These are phyloP conservation scores for Montipora efflorescens DNA, from an alignment of 64 coral and sea anemone species.

Conservation along the genomic window DNA sequence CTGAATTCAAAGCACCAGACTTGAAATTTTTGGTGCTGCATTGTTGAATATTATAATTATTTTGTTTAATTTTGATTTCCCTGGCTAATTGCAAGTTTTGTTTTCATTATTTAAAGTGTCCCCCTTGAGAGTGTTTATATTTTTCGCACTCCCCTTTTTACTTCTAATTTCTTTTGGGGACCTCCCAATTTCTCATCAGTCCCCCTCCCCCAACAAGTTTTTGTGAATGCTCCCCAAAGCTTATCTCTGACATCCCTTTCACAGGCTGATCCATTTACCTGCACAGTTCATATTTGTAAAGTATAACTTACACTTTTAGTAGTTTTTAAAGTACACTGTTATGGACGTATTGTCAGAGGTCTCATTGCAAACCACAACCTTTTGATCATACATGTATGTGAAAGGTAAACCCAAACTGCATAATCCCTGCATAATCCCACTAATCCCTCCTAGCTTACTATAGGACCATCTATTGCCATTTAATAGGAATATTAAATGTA, in stretches of 20 bases:
- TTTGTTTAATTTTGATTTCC: too few species aligned
- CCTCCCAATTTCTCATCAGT: too few species aligned
- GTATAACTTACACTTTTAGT: background rate
- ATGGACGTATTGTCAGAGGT: background rate
- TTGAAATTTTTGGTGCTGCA: too few species aligned
- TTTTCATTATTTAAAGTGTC: too few species aligned
- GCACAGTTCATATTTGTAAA: background rate
- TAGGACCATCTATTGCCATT: background rate
- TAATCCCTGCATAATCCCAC: background rate
- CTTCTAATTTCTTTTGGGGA: too few species aligned
- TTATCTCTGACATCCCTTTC: background rate
- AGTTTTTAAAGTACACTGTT: background rate
- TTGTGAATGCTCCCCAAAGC: too few species aligned
- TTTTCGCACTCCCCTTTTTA: too few species aligned
- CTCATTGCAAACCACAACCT: background rate
- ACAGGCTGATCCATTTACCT: background rate
- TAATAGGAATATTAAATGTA: background rate
- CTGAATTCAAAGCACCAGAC: too few species aligned
- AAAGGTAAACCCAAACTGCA: background rate
- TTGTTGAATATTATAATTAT: too few species aligned
- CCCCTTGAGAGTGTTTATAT: too few species aligned
- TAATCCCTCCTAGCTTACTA: background rate
- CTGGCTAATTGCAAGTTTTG: too few species aligned
- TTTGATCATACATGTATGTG: background rate
- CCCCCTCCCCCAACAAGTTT: too few species aligned